phyloP scores from a whole-genome alignment of 2,113 vertebrate genomes.

The Callionymus lyra region DNA sequence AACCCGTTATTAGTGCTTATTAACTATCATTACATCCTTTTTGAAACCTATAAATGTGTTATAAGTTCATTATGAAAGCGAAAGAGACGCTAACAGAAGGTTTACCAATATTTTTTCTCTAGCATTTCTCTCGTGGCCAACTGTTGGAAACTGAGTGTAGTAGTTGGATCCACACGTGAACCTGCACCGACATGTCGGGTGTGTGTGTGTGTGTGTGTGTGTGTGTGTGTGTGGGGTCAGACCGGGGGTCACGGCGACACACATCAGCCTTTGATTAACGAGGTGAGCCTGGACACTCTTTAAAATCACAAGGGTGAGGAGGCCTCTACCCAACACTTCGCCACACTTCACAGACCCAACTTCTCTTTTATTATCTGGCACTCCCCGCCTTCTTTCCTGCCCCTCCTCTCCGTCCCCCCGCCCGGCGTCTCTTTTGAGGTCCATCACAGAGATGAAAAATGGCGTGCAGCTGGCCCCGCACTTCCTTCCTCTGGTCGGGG shows the following conservation, averaged over 20 bases:
- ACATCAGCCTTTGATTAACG: slow-evolving; percentile 58
- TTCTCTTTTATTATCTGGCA: slow-evolving; percentile 32
- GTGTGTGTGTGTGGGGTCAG: slow-evolving; percentile 1
- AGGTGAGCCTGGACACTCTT: slow-evolving; percentile 45
- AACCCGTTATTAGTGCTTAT: too few species aligned
- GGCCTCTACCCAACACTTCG: slow-evolving; percentile 47
- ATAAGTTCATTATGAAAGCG: too few species aligned
- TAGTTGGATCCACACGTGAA: slow-evolving; percentile 37
- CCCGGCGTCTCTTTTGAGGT: slow-evolving; percentile 32
- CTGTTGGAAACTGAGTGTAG: too few species aligned
- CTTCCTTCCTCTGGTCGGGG: slow-evolving; percentile 53
- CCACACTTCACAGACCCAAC: slow-evolving; percentile 48
- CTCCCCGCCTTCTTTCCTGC: slow-evolving; percentile 10
- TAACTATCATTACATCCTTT: too few species aligned
- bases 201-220: slow-evolving; percentile 2
- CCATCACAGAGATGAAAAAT: slow-evolving; percentile 63
- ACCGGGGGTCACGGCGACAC: slow-evolving; percentile 31
- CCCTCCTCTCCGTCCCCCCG: background rate
- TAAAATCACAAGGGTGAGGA: slow-evolving; percentile 53
- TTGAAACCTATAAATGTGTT: too few species aligned
- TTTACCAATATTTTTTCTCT: too few species aligned
- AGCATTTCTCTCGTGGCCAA: too few species aligned
- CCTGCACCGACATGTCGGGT: slow-evolving; percentile 28
- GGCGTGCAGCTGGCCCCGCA: slow-evolving; percentile 44
- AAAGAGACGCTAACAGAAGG: too few species aligned